Evolutionary conservation across 2,888 invertebrate genomes (phyloP), one percentile per base, ranked within the genome.

Genomic region (Cheilosia vulpina): DNA sequence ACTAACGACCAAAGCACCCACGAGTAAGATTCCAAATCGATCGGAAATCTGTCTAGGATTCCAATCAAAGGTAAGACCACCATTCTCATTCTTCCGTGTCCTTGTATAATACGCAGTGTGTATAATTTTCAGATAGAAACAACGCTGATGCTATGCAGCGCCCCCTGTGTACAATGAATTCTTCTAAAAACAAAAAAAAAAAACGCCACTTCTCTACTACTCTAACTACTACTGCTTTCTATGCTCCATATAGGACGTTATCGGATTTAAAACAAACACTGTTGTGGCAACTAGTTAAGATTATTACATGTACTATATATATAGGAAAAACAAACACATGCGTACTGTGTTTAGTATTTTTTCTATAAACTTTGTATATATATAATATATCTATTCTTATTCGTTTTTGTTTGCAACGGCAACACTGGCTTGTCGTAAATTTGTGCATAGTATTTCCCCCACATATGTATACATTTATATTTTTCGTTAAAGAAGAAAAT

Each of bases 1-100:
- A 77, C 50, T 72, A 71, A 79, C 57, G 57, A 79, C 78, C 78
- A 79, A 79, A 79, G 78, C 63, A 78, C 62, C 62, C 43, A 45
- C 52, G 60, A 52, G 27, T 68, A 60, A 60, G 34, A 55, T 57
- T 65, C 53, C 62, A 63, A 50, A 55, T 58, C 41, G 58, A 66
- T 76, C 47, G 31, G 38, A 58, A 60, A 58, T 50, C 38, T 53
- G 43, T 34, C 24, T 24, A 63, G 63, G 71, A 76, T 76, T 63
- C 31, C 58, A 65, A 63, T 41, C 31, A 57, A 78, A 78, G 71
- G 71, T 78, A 78, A 71, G 78, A 24, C 21, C 17, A 13, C 4
- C 4, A n/a, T 17, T 34, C 24, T n/a, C 27, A 1, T 9, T 4
- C 31, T 31, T 13, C 13, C 43, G 17, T 57, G 58, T 69, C 19